Evolutionary conservation across 2,113 vertebrate species (phyloP), one percentile per base, ranked within the genome.

Genomic region (Carassius gibelio): DNA sequence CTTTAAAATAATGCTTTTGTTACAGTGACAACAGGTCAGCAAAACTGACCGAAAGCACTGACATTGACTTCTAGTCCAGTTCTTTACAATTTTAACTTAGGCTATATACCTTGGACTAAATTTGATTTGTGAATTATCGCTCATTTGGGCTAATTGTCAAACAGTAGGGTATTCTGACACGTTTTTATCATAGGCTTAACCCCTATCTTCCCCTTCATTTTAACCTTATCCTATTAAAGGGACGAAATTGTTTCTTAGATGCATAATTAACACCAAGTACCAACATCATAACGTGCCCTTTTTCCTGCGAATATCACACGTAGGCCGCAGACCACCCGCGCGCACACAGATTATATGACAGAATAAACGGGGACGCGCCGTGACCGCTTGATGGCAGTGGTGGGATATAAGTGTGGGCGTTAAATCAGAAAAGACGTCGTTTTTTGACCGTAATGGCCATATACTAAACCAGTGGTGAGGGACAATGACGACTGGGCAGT

Each of bases 361-460:
- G 38, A 52, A 59, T 66, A 30, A 68, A 48, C 30, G 17, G 71
- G 45, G 50, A 66, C 71, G 69, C 59, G 38, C n/a, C 17, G 78
- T 74, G 79, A 82, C 93, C 95, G 92, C 95, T 93, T 88, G 94
- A 93, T 93, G 94, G 94, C 94, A 94, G 93, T 95, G 90, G 91
- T 93, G 94, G 88, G 94, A 91, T 92, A 62, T 82, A 80, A 81
- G 87, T 87, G 71, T 66, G 83, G 86, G 36, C 45, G 74, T 48
- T 30, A 9, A 36, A 30, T 30, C 14, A 66, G 2, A 71, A 72
- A 80, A 78, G 59, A 81, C 64, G 17, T 59, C 11, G 69, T n/a
- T 61, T 84, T 82, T 78, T 75, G 55, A 83, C 80, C 84, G 15
- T 42, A 62, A 23, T 61, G 84, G 71, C 83, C 85, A 75, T 10